Conservation (phyloP, 1,140 invertebrate species). For the Drosophila serrata region DNA sequence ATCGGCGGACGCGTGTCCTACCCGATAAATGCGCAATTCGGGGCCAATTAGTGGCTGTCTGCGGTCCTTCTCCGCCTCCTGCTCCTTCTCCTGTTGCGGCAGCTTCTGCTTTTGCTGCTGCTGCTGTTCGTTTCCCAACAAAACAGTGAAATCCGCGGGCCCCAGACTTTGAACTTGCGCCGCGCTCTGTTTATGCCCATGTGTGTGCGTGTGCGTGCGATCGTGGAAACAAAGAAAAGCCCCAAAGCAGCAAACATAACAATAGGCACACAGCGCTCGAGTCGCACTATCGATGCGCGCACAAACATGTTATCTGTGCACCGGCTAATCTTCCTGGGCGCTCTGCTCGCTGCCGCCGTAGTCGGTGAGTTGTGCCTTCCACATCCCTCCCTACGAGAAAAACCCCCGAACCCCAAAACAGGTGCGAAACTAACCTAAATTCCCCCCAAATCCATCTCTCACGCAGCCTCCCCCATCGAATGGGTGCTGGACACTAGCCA, state of each 20-base stretch:
- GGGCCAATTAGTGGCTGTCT: slow-evolving; percentile 67
- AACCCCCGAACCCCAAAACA: slow-evolving; percentile 7
- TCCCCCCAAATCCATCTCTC: not conserved
- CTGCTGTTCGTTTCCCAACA: slow-evolving; percentile 7
- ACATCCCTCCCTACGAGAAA: not conserved
- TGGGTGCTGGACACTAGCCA: slow-evolving; percentile 60
- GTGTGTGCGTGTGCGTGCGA: slow-evolving; percentile 41
- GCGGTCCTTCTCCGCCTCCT: slow-evolving; percentile 31
- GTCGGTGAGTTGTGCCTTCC: slow-evolving; percentile 54
- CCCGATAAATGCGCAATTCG: slow-evolving; percentile 73
- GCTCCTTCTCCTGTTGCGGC: slow-evolving; percentile 21
- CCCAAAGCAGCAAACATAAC: slow-evolving; percentile 58
- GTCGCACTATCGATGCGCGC: slow-evolving; percentile 17
- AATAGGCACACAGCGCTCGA: slow-evolving; percentile 30
- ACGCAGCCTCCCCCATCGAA: slow-evolving; percentile 65
- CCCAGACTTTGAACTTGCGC: slow-evolving; percentile 73
- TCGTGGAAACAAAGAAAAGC: slow-evolving; percentile 76
- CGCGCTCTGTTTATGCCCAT: slow-evolving; percentile 34
- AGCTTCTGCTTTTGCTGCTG: slow-evolving; percentile 24
- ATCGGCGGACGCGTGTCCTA: slow-evolving; percentile 54
- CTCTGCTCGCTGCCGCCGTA: slow-evolving; percentile 41
- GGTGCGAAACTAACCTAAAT: slow-evolving; percentile 70
- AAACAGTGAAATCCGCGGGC: slow-evolving; percentile 29
- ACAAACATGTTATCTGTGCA: slow-evolving; percentile 53
- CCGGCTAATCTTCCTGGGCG: slow-evolving; percentile 54